Evolutionary conservation across 2,888 invertebrate species (phyloP).

Genomic region (Chrysodeixis includens): DNA sequence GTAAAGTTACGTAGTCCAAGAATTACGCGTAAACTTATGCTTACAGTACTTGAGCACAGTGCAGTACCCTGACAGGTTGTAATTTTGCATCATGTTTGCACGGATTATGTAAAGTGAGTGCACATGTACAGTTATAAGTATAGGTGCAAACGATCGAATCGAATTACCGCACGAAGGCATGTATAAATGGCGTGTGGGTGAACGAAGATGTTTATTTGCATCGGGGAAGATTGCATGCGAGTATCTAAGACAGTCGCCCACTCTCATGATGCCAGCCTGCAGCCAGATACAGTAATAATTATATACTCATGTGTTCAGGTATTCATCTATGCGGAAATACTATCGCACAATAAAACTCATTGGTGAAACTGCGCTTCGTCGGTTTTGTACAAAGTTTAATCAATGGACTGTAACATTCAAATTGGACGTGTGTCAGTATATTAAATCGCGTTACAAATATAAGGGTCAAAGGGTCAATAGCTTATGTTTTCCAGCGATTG

Average conservation of each 20-base stretch:
- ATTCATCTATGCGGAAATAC: slow-evolving; percentile 21
- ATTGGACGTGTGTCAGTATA: neutral
- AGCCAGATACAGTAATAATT: slow-evolving; percentile 18
- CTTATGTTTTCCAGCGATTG: neutral
- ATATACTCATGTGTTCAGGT: slow-evolving; percentile 23
- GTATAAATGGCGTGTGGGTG: slow-evolving; percentile 52
- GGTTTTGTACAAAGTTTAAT: slow-evolving; percentile 23
- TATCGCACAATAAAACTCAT: slow-evolving; percentile 16
- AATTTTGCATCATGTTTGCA: slow-evolving; percentile 6
- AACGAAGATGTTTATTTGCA: slow-evolving; percentile 50
- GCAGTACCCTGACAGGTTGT: neutral
- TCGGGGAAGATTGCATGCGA: slow-evolving; percentile 41
- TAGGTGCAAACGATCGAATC: slow-evolving; percentile 34
- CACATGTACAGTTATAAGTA: slow-evolving; percentile 19
- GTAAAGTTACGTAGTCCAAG: neutral
- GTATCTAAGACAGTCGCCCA: slow-evolving; percentile 53
- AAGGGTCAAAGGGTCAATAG: neutral
- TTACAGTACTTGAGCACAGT: neutral
- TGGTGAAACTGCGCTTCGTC: slow-evolving; percentile 15
- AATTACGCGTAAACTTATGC: neutral
- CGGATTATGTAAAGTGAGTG: slow-evolving; percentile 22
- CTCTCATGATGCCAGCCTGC: slow-evolving; percentile 16
- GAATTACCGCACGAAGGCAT: slow-evolving; percentile 45
- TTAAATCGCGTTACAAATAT: neutral
- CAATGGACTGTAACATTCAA: slow-evolving; percentile 28